Conservation (phyloP, 1,140 invertebrate species). For the Scaptomyza graminum region DNA sequence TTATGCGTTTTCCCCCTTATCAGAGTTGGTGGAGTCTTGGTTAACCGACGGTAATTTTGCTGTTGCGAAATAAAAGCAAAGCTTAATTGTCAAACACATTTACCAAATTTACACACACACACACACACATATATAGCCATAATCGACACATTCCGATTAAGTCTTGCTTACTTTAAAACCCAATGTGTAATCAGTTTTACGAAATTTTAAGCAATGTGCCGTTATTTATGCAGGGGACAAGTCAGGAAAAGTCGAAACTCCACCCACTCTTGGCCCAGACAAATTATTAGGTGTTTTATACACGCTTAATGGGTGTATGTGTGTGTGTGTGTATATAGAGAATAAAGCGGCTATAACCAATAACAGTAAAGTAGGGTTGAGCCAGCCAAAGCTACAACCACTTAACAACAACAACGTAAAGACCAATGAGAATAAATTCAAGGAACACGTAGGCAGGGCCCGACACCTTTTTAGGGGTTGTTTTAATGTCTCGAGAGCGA, state of each 20-base stretch:
- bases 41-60: neutral
- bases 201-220: neutral
- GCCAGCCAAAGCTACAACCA: constrained; percentile 47
- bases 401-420: constrained; percentile 42
- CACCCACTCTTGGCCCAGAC: constrained; percentile 41
- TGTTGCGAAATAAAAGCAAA: neutral
- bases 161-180: too few species aligned
- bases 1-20: too few species aligned
- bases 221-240: neutral
- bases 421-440: constrained; percentile 61
- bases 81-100: constrained; percentile 3
- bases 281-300: constrained; percentile 63
- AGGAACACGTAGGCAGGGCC: constrained; percentile 33
- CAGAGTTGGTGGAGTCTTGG: neutral
- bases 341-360: constrained; percentile 58
- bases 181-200: neutral
- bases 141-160: too few species aligned
- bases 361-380: constrained; percentile 62
- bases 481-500: constrained; percentile 24
- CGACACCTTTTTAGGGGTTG: constrained; percentile 40
- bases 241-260: constrained; percentile 25
- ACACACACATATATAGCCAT: too few species aligned
- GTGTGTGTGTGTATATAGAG: constrained; percentile 55
- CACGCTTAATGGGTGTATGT: constrained; percentile 50
- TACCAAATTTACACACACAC: neutral